These are phyloP conservation scores for Sinocyclocheilus anophthalmus DNA, from an alignment of 2,113 vertebrate genomes.

Conservation along the genomic window DNA sequence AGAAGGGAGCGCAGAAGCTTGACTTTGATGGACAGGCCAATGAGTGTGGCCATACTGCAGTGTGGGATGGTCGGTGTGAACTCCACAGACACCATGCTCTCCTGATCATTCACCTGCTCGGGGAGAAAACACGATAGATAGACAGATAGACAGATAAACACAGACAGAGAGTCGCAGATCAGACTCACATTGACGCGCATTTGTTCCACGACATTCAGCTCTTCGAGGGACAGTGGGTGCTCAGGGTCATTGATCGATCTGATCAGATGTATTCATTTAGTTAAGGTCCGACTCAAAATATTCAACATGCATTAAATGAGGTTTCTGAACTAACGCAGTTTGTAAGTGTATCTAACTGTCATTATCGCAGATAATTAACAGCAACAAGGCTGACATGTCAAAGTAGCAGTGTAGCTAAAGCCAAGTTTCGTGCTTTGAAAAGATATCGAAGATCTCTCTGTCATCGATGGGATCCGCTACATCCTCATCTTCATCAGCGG, in stretches of 20 bases:
- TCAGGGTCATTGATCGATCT: conserved; percentile 93
- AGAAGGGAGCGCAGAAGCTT: conserved; percentile 89
- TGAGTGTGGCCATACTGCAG: conserved; percentile 98
- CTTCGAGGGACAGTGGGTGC: conserved; percentile 92
- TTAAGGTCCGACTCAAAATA: no score
- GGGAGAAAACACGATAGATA: not conserved
- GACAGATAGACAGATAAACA: not conserved
- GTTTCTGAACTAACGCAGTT: not conserved
- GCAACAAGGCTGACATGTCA: not conserved
- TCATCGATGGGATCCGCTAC: no score
- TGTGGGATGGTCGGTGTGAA: conserved; percentile 97
- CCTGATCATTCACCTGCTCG: conserved; percentile 82
- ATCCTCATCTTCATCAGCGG: no score
- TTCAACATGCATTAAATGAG: no score
- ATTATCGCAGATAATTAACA: not conserved
- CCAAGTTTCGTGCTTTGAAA: conserved; percentile 17
- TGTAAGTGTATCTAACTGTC: not conserved
- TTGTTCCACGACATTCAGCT: conserved; percentile 93
- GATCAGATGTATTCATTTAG: conserved; percentile 82
- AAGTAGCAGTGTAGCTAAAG: no score
- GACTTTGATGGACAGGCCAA: conserved; percentile 96
- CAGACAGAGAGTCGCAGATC: not conserved
- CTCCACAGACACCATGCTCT: conserved; percentile 82
- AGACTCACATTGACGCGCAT: conserved; percentile 82
- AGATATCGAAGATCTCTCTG: conserved; percentile 88